Base-by-base conservation (phyloP, 2,888 invertebrate genomes). In the Torymus aiolomorphi region DNA sequence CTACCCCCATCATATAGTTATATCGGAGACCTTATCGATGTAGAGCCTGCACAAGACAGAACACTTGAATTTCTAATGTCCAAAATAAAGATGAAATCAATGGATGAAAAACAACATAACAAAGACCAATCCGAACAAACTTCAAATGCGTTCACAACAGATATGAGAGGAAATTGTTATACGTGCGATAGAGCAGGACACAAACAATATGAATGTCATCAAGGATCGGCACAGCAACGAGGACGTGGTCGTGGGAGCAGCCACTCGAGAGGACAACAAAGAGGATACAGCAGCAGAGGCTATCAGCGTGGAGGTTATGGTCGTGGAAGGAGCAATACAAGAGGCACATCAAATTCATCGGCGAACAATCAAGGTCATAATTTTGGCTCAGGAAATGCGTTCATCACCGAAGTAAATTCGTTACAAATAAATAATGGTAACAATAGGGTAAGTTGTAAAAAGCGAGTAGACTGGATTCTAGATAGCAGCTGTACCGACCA, bases 11-110 rank as follows among this genome's bases (percentile, higher is more conserved):
- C 73, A 42, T 83, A 84, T 16, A 85, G 84, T 67, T 80, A 86
- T 65, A 84, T 86, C 66, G 85, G 84, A n/a, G 86, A 85, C 80
- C 66, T 84, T 20, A 79, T 86, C 10, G 85, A 86, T 82, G 79
- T 84, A 0, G 18, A 86, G n/a, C 82, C 80, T 56, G 84, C 80
- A 71, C 61, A 74, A 11, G 82, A 86, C 11, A 75, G 83, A 80
- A 86, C 85, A 8, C 83, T 84, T 1, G 85, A 85, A 2, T 86
- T 83, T 77, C 52, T 87, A 11, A 86, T 84, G 80, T 76, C 75
- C 1, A 83, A 84, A 83, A 83, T 84, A 54, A 81, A 83, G 14
- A n/a, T n/a, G 16, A 56, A 56, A 56, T n/a, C 14, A 3, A 3
- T 14, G 14, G 16, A 56, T 4, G 14, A n/a, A 56, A 56, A 56